Conservation (phyloP, 2,113 vertebrate species). For the Egretta garzetta region DNA sequence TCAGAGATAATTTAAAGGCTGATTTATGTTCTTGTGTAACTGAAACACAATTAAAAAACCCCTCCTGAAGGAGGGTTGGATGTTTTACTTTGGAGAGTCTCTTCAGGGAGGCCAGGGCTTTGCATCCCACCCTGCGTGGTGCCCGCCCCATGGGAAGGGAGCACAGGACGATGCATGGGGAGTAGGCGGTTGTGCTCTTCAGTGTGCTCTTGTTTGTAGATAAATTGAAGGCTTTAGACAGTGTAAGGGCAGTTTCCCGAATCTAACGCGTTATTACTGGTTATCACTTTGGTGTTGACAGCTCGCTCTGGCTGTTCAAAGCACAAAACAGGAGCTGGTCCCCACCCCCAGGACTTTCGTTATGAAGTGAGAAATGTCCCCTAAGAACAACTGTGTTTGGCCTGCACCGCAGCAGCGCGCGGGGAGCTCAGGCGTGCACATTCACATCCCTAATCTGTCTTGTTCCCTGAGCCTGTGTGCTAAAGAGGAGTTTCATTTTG, state of each 20-base stretch:
- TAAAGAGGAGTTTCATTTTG: neutral
- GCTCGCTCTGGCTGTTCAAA: neutral
- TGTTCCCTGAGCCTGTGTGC: neutral
- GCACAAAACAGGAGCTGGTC: neutral
- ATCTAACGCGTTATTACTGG: neutral
- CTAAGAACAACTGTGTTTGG: neutral
- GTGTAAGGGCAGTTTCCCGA: neutral
- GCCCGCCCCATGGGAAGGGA: neutral
- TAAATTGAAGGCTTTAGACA: neutral
- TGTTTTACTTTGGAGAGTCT: neutral
- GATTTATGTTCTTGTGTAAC: neutral
- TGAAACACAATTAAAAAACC: neutral
- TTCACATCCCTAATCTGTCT: neutral
- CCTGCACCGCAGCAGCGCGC: neutral
- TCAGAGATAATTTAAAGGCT: neutral
- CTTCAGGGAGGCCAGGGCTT: neutral
- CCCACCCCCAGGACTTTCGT: neutral
- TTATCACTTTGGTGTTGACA: neutral
- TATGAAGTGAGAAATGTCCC: neutral
- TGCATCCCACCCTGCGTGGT: accelerated
- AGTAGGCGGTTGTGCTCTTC: neutral
- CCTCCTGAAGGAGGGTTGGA: neutral
- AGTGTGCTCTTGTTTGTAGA: neutral
- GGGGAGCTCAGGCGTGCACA: neutral
- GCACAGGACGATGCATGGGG: neutral